Evolutionary conservation across 2,888 invertebrate genomes (phyloP).

Genomic region (Synergus japonicus): DNA sequence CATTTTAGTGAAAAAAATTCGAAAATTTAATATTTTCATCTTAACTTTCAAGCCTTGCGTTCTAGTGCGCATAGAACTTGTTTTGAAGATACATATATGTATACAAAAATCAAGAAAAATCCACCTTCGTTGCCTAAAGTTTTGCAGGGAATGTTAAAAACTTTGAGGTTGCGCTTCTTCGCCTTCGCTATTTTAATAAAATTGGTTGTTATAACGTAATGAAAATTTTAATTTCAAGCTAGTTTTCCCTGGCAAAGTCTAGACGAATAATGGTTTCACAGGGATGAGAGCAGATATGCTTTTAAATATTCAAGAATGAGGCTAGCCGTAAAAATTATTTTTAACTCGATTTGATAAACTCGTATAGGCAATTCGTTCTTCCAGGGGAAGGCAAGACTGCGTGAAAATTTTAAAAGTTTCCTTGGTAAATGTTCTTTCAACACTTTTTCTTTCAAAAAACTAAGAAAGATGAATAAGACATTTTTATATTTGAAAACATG

Average conservation of each 20-base stretch:
- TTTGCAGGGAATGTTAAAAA: constrained; percentile 9
- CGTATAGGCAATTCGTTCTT: constrained; percentile 8
- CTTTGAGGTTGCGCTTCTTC: constrained; percentile 13
- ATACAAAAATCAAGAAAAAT: neutral
- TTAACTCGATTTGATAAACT: constrained; percentile 19
- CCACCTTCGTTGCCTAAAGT: neutral
- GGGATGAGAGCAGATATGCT: constrained; percentile 21
- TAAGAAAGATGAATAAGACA: too few relatives aligned
- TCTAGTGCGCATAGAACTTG: too few relatives aligned
- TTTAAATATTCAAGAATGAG: constrained; percentile 32
- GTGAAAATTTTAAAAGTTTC: neutral
- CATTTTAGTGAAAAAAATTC: too few relatives aligned
- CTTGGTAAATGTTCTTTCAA: too few relatives aligned
- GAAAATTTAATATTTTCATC: too few relatives aligned
- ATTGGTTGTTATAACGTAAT: constrained; percentile 29
- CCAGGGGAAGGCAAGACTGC: neutral
- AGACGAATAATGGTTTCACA: constrained; percentile 24
- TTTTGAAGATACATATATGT: too few relatives aligned
- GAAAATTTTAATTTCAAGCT: constrained; percentile 32
- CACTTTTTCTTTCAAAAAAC: too few relatives aligned
- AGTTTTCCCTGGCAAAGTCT: constrained; percentile 14
- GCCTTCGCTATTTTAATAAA: neutral
- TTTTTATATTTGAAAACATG: too few relatives aligned
- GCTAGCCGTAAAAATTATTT: constrained; percentile 27
- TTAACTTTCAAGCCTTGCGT: too few relatives aligned